These are phyloP conservation scores for Sparidentex hasta DNA, from an alignment of 2,797 vertebrate species.

Conservation along the genomic window DNA sequence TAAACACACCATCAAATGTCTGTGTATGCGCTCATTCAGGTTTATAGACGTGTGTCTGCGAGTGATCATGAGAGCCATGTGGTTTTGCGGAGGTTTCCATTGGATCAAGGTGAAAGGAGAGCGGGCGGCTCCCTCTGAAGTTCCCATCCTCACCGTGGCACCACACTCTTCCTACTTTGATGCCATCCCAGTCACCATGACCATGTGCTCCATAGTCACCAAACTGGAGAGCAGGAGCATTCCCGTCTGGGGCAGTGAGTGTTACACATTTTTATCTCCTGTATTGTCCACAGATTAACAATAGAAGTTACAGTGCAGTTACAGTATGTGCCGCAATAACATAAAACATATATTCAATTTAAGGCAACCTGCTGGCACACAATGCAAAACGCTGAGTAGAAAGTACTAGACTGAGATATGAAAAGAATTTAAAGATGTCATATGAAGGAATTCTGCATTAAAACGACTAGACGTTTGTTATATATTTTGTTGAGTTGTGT, in stretches of 20 bases:
- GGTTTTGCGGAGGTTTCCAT: conserved; percentile 97
- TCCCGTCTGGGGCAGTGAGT: conserved; percentile 98
- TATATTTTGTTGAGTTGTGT: too few relatives aligned
- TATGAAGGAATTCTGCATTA: too few relatives aligned
- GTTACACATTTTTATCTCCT: conserved; percentile 4
- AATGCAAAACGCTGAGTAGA: neutral
- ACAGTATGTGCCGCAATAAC: neutral
- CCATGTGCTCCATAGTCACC: conserved; percentile 95
- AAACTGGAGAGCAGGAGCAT: conserved; percentile 96
- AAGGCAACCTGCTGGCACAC: neutral
- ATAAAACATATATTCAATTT: neutral
- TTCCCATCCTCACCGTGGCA: conserved; percentile 91
- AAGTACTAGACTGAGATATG: neutral
- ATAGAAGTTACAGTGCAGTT: neutral
- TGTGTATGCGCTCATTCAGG: conserved; percentile 65
- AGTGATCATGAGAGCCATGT: conserved; percentile 94
- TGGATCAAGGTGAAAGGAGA: conserved; percentile 93
- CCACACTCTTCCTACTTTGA: conserved; percentile 98
- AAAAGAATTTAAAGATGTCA: neutral
- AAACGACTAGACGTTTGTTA: too few relatives aligned
- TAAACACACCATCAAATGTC: neutral
- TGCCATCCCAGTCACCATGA: conserved; percentile 96
- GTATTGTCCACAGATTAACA: neutral
- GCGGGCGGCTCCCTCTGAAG: conserved; percentile 87
- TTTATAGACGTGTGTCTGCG: conserved; percentile 89